phyloP scores from a whole-genome alignment of 30 jellyfish, hydroid and myxozoan species.

The Morbakka virulenta region DNA sequence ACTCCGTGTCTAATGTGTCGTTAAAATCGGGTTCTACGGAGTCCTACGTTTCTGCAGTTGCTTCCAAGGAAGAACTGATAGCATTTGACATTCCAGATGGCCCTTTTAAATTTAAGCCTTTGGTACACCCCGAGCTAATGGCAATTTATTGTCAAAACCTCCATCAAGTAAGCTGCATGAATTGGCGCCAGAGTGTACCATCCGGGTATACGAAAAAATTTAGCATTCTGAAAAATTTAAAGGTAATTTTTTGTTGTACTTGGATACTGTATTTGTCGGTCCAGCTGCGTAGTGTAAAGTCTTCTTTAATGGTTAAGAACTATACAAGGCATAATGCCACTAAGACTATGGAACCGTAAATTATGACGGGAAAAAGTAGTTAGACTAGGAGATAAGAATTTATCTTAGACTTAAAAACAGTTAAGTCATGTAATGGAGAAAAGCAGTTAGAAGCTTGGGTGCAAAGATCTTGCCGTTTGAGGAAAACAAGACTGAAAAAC shows the following conservation, averaged over 20 bases:
- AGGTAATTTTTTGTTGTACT: constrained; percentile 33
- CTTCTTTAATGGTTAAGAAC: no score
- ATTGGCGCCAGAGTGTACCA: constrained; percentile 78
- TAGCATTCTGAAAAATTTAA: constrained; percentile 73
- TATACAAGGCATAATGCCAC: no score
- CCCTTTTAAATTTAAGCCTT: constrained; percentile 47
- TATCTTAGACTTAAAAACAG: no score
- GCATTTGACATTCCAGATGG: constrained; percentile 58
- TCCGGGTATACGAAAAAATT: constrained; percentile 58
- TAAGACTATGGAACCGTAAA: no score
- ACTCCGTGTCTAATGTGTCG: constrained; percentile 38
- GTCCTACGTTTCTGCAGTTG: constrained; percentile 85
- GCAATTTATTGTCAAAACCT: constrained; percentile 65
- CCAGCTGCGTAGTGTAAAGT: no score
- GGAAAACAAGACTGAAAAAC: no score
- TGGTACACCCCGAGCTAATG: constrained; percentile 66
- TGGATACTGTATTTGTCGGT: no score
- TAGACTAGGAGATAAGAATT: no score
- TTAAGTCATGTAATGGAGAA: no score
- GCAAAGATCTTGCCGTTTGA: no score
- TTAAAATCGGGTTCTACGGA: constrained; percentile 57
- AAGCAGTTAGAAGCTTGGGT: no score
- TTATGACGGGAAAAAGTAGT: no score
- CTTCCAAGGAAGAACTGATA: constrained; percentile 72
- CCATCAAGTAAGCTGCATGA: constrained; percentile 55